Evolutionary conservation across 2,888 invertebrate genomes (phyloP), one percentile per base, ranked within the genome.

Genomic region (Microctonus aethiopoides): DNA sequence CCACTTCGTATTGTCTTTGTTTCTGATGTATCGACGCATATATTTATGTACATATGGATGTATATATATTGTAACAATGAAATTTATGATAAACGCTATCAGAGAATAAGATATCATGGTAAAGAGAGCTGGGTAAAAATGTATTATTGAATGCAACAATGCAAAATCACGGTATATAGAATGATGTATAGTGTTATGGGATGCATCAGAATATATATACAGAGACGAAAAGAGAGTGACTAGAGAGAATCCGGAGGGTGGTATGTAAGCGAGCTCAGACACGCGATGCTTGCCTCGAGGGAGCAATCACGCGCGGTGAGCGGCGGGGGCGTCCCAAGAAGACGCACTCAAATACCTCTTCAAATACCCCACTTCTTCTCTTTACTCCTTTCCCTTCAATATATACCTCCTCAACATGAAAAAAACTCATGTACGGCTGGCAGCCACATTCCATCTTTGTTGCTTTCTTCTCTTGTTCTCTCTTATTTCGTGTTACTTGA

Each of bases 201-300:
- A 66, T 22, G 56, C 29, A 75, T n/a, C n/a, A n/a, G 65, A 76
- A 67, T 75, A 76, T 56, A 65, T 56, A 62, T 59, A 62, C 60
- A 68, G 52, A 41, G 57, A 67, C 46, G 68, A 61, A 76, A 74
- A 69, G 73, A 68, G 70, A 71, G 68, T 72, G 77, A 62, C 61
- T 76, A 74, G 72, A 76, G 74, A 46, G 78, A 76, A 74, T 71
- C 67, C 71, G 66, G 78, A 77, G 79, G 77, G 76, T 74, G 76
- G 78, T 76, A 78, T 80, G 80, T 80, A 82, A 84, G 84, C 83
- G 85, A 83, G 84, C 84, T 80, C 84, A 83, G 85, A 84, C 85
- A 84, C 83, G 87, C 85, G 83, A 85, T 87, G 83, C 84, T 81
- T 79, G 84, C 84, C 85, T 77, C 81, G 77, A 79, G 85, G 86